phyloP scores from a whole-genome alignment of 2,113 vertebrate genomes.

The Corythornis vintsioides region DNA sequence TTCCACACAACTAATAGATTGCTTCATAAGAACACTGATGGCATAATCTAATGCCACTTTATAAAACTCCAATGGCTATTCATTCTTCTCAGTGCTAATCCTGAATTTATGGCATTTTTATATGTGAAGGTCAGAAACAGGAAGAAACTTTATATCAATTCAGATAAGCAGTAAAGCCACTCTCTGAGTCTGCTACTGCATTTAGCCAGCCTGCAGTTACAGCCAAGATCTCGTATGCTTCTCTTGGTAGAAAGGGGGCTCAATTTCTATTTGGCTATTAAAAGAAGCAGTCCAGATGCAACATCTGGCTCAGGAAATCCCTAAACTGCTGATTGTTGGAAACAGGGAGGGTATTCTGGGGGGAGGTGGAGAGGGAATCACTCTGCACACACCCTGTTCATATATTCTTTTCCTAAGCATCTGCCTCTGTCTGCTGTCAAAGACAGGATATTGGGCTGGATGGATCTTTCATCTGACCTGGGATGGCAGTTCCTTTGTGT shows the following conservation, averaged over 20 bases:
- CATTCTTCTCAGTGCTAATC: not conserved
- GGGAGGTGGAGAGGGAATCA: not conserved
- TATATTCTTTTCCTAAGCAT: not conserved
- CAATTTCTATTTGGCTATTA: not conserved
- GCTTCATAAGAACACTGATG: not conserved
- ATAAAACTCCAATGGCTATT: not conserved
- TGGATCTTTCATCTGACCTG: not conserved
- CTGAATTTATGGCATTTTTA: not conserved
- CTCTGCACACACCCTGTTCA: not conserved
- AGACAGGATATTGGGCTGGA: constrained; percentile 25
- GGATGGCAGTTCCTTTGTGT: not conserved
- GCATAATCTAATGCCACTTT: not conserved
- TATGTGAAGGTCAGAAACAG: not conserved
- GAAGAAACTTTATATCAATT: not conserved
- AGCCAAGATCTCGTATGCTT: not conserved
- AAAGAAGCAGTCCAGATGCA: constrained; percentile 16
- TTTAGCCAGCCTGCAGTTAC: not conserved
- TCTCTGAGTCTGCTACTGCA: not conserved
- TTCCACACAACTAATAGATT: not conserved
- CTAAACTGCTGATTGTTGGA: not conserved
- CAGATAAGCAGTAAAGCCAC: not conserved
- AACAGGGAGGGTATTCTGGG: not conserved
- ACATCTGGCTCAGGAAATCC: constrained; percentile 53
- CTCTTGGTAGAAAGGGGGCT: not conserved
- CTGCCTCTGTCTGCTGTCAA: not conserved